phyloP scores from a whole-genome alignment of 2,888 invertebrate species.

The Sarcophaga variegata region DNA sequence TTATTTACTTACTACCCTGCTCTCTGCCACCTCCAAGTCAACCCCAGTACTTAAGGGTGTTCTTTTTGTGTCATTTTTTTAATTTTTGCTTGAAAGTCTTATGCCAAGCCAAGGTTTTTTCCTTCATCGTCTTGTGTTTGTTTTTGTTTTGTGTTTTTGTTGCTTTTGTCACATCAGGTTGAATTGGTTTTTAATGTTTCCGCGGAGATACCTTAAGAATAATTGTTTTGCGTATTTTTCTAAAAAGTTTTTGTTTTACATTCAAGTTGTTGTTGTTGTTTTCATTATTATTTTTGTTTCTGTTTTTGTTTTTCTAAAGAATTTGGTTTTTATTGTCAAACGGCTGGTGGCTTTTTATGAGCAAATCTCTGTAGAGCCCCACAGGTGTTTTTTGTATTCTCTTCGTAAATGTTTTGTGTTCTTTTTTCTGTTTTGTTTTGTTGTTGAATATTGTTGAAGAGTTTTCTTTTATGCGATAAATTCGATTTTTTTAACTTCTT shows the following conservation, averaged over 20 bases:
- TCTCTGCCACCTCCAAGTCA: not conserved
- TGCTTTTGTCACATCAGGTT: constrained; percentile 79
- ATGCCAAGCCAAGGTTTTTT: too few species aligned
- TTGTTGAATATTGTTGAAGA: not conserved
- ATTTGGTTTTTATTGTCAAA: constrained; percentile 21
- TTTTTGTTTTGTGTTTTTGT: constrained; percentile 34
- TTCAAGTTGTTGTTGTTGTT: not conserved
- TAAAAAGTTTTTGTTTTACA: constrained; percentile 24
- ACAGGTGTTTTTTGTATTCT: constrained; percentile 63
- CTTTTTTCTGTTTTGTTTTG: not conserved
- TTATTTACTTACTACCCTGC: constrained; percentile 60
- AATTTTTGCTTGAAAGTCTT: constrained; percentile 12
- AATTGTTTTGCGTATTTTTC: constrained; percentile 80
- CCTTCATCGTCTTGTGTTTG: constrained; percentile 26
- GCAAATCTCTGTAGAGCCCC: constrained; percentile 56
- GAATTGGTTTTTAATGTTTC: constrained; percentile 82
- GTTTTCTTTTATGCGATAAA: not conserved
- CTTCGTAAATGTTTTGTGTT: not conserved
- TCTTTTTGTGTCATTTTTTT: constrained; percentile 40
- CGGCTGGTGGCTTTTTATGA: constrained; percentile 57
- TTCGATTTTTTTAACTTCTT: constrained; percentile 2
- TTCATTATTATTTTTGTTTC: constrained; percentile 7
- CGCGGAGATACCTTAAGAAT: constrained; percentile 82
- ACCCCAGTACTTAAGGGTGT: constrained; percentile 46
- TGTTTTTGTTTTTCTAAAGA: not conserved